Evolutionary conservation across 2,113 vertebrate species (phyloP).

Genomic region (Petromus typicus): DNA sequence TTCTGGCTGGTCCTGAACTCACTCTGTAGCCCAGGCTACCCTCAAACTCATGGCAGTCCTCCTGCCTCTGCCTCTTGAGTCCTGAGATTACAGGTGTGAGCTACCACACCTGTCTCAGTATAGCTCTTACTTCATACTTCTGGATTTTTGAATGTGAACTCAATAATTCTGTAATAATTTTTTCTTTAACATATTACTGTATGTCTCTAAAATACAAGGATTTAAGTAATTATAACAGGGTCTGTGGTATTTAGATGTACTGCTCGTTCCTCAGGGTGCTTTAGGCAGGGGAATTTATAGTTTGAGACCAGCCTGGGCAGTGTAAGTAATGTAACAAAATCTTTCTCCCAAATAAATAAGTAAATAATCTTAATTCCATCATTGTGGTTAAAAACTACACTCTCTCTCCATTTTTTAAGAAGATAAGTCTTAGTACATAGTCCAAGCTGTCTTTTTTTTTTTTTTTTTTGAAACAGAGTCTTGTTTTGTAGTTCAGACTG

Average conservation of each 20-base stretch:
- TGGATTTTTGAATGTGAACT: conserved; percentile 27
- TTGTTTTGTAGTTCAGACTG: too few species aligned
- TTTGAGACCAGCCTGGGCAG: background rate
- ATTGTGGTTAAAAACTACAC: background rate
- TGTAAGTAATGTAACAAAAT: background rate
- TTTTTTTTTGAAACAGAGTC: too few species aligned
- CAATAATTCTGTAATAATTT: conserved; percentile 41
- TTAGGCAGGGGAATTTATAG: background rate
- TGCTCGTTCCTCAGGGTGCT: background rate
- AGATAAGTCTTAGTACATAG: background rate
- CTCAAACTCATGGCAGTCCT: too few species aligned
- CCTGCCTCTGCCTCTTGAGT: too few species aligned
- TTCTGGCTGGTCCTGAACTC: too few species aligned
- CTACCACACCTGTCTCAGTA: background rate
- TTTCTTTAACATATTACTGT: background rate
- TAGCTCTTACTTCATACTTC: background rate
- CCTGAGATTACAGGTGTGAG: too few species aligned
- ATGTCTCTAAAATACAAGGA: background rate
- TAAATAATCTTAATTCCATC: conserved; percentile 13
- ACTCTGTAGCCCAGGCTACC: too few species aligned
- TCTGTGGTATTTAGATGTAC: background rate
- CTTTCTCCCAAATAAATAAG: background rate
- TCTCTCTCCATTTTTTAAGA: background rate
- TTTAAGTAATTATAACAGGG: background rate
- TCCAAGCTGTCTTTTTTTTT: background rate